Percentiles rank a stretch among this genome's conserved stretches.
phyloP scores from a whole-genome alignment of 1,140 invertebrate species.

The Streblospio benedicti region DNA sequence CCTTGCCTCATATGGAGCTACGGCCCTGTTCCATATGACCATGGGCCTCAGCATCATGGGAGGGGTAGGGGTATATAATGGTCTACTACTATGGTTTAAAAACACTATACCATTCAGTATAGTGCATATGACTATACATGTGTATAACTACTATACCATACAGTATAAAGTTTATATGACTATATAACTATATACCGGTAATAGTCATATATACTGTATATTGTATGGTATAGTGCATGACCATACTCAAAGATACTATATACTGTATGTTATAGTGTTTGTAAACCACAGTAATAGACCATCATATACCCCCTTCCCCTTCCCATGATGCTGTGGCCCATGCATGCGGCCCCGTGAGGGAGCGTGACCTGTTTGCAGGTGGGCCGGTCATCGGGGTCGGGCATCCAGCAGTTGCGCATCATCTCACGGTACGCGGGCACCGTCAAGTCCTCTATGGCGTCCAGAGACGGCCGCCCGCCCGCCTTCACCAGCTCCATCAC shows the following conservation, averaged over 20 bases:
- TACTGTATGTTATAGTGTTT: too few relatives aligned
- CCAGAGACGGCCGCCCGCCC: constrained; percentile 27
- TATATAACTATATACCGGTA: background rate
- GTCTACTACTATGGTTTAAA: too few relatives aligned
- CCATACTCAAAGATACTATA: too few relatives aligned
- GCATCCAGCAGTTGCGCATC: constrained; percentile 34
- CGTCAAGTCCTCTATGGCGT: constrained; percentile 9
- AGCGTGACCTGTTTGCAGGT: constrained; percentile 33
- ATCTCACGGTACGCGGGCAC: constrained; percentile 29
- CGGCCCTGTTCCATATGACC: too few relatives aligned
- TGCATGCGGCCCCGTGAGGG: background rate
- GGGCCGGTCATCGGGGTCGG: constrained; percentile 25
- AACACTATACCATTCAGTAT: background rate
- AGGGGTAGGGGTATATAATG: too few relatives aligned
- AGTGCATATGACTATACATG: background rate
- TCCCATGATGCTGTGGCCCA: too few relatives aligned
- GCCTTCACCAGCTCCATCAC: constrained; percentile 28
- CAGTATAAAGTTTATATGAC: background rate
- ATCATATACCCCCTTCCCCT: too few relatives aligned
- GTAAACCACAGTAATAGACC: too few relatives aligned
- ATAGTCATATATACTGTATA: too few relatives aligned
- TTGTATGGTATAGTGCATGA: too few relatives aligned
- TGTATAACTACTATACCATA: background rate
- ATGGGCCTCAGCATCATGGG: too few relatives aligned
- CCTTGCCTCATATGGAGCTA: too few relatives aligned